These are phyloP conservation scores for Lepisosteus osseus DNA, from an alignment of 2,113 vertebrate species.

Conservation along the genomic window DNA sequence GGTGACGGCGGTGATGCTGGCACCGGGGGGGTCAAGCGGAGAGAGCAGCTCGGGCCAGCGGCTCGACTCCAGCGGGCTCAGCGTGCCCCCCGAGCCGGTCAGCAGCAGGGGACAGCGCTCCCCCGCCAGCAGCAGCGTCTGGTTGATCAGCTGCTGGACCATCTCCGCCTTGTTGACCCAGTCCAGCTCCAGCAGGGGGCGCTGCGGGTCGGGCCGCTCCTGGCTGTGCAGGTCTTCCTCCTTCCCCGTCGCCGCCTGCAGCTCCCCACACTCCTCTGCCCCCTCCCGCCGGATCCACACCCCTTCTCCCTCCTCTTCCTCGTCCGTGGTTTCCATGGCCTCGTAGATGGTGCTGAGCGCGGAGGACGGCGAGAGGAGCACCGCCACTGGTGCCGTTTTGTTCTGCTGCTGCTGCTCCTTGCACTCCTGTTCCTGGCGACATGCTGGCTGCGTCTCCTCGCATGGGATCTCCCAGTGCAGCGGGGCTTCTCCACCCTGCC, in stretches of 20 bases:
- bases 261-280: background rate
- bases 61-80: constrained; percentile 79
- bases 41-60: constrained; percentile 81
- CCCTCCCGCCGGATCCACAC: background rate
- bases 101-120: constrained; percentile 59
- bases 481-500: constrained; percentile 42
- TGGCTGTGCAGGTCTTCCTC: background rate
- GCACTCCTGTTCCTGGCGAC: constrained; percentile 61
- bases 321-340: constrained; percentile 57
- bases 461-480: constrained; percentile 50
- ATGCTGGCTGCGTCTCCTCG: constrained; percentile 60
- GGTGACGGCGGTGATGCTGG: constrained; percentile 84
- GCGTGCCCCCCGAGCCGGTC: constrained; percentile 59
- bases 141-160: constrained; percentile 84
- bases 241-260: constrained; percentile 14
- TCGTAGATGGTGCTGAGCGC: constrained; percentile 70
- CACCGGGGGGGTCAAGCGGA: constrained; percentile 78
- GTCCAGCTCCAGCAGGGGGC: constrained; percentile 56
- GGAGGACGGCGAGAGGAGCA: constrained; percentile 53
- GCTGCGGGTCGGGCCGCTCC: constrained; percentile 29
- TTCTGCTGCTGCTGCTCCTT: constrained; percentile 45
- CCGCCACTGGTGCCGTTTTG: constrained; percentile 35
- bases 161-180: constrained; percentile 72
- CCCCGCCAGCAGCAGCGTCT: constrained; percentile 72
- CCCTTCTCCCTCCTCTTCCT: constrained; percentile 42